phyloP scores from a whole-genome alignment of 64 coral and sea anemone genomes.

The Pachyseris speciosa region DNA sequence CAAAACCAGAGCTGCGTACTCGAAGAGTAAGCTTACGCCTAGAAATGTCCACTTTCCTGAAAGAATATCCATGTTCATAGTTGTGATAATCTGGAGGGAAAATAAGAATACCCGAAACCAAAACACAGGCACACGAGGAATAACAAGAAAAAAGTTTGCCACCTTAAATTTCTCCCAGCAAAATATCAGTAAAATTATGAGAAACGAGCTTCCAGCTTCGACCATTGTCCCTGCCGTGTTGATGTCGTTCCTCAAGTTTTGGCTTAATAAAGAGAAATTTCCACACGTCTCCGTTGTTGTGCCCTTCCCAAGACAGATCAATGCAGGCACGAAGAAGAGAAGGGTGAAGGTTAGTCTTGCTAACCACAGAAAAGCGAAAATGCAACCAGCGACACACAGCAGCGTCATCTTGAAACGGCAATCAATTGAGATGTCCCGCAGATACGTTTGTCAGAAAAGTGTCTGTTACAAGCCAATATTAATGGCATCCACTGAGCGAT shows the following conservation, averaged over 20 bases:
- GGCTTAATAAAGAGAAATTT: slow-evolving; percentile 52
- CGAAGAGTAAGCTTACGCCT: slow-evolving; percentile 52
- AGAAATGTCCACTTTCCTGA: background rate
- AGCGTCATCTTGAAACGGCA: background rate
- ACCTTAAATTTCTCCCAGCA: slow-evolving; percentile 64
- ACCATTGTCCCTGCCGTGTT: slow-evolving; percentile 65
- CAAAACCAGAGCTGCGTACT: slow-evolving; percentile 51
- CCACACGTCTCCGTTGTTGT: slow-evolving; percentile 70
- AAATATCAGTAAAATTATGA: slow-evolving; percentile 30
- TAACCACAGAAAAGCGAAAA: slow-evolving; percentile 44
- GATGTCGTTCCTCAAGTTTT: slow-evolving; percentile 43
- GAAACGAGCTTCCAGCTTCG: slow-evolving; percentile 40
- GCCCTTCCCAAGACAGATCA: slow-evolving; percentile 58
- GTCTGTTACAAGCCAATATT: background rate
- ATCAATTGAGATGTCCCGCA: background rate
- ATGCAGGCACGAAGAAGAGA: slow-evolving; percentile 63
- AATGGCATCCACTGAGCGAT: too few species aligned
- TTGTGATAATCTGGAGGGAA: slow-evolving; percentile 13
- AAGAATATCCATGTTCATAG: slow-evolving; percentile 28
- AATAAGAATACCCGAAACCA: slow-evolving; percentile 77
- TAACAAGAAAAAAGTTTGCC: slow-evolving; percentile 43
- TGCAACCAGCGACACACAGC: background rate
- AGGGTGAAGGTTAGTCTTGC: slow-evolving; percentile 53
- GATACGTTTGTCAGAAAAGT: background rate
- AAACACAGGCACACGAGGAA: slow-evolving; percentile 56